Evolutionary conservation across 2,797 vertebrate species (phyloP), one percentile per base, ranked within the genome.

Genomic region (Oreortyx pictus): DNA sequence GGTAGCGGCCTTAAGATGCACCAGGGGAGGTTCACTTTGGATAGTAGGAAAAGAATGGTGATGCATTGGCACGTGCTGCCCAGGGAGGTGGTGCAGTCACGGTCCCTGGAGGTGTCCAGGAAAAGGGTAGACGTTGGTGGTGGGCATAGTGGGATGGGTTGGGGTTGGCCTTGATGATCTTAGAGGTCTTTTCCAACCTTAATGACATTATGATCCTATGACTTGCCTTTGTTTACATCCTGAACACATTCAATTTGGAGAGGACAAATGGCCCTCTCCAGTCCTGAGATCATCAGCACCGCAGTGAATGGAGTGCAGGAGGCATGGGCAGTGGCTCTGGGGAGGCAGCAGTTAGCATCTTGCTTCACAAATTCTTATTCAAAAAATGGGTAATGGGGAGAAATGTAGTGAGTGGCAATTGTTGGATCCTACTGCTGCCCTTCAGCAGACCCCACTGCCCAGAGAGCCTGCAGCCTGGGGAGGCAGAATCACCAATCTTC

Each of bases 311-410:
- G 27, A 29, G 13, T 29, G 8, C 12, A 1, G 57, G 82, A 77
- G 47, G 19, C 0, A 0, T 4, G 33, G 43, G 25, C 65, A 44
- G 52, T 11, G 43, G 11, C 6, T 25, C 2, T 39, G 22, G 41
- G 18, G 22, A 85, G 20, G 47, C 68, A 88, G n/a, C 47, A 82
- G 8, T 37, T 17, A 22, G 11, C 0, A 0, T 19, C 12, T 33
- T 54, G 15, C 27, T 77, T 79, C 60, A 47, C 33, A 78, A 79
- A 75, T 6, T 11, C 9, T 2, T 0, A 9, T 24, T 33, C 6
- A 12, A 41, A 60, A 18, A 33, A 29, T 17, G 2, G 6, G 15
- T 60, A 57, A 5, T 14, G 12, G 41, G 68, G 35, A 91, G n/a
- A 54, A 92, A 57, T 37, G 8, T 33, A 59, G 17, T 7, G 60